phyloP scores from a whole-genome alignment of 2,113 vertebrate species.

The Limnothrissa miodon region DNA sequence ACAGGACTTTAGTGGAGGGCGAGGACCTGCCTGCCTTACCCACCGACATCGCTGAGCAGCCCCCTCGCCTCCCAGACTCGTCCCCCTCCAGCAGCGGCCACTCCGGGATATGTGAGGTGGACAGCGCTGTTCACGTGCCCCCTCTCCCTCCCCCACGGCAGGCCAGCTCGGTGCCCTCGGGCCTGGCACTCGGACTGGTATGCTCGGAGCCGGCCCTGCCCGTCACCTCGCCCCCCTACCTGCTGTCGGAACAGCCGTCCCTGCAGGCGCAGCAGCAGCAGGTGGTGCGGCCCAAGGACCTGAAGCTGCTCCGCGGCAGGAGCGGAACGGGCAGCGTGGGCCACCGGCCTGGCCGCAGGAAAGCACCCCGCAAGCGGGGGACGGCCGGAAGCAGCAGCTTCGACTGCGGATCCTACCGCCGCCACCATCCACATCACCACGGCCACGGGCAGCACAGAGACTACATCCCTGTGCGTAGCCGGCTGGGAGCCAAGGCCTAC shows the following conservation, averaged over 20 bases:
- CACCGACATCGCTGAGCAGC: slow-evolving; percentile 53
- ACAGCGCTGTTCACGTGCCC: slow-evolving; percentile 54
- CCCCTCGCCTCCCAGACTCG: slow-evolving; percentile 59
- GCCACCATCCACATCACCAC: slow-evolving; percentile 70
- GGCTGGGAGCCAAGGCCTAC: slow-evolving; percentile 78
- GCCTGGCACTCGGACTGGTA: slow-evolving; percentile 70
- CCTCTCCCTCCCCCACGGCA: slow-evolving; percentile 74
- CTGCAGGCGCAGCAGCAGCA: slow-evolving; percentile 76
- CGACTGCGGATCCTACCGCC: slow-evolving; percentile 74
- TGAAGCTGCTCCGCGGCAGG: slow-evolving; percentile 75
- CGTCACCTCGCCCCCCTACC: slow-evolving; percentile 68
- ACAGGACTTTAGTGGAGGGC: slow-evolving; percentile 75
- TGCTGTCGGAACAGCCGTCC: slow-evolving; percentile 66
- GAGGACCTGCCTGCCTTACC: slow-evolving; percentile 63
- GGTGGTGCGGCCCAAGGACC: slow-evolving; percentile 86
- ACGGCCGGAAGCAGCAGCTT: slow-evolving; percentile 76
- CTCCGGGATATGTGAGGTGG: slow-evolving; percentile 67
- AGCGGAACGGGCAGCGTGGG: slow-evolving; percentile 59
- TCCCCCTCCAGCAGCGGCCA: slow-evolving; percentile 74
- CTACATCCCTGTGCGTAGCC: slow-evolving; percentile 76
- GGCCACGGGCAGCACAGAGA: slow-evolving; percentile 72
- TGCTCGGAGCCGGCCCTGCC: slow-evolving; percentile 72
- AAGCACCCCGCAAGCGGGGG: slow-evolving; percentile 71
- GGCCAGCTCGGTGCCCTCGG: slow-evolving; percentile 70
- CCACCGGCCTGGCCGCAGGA: slow-evolving; percentile 72